Base-by-base conservation (phyloP, 2,888 invertebrate species). In the Coenonympha glycerion region DNA sequence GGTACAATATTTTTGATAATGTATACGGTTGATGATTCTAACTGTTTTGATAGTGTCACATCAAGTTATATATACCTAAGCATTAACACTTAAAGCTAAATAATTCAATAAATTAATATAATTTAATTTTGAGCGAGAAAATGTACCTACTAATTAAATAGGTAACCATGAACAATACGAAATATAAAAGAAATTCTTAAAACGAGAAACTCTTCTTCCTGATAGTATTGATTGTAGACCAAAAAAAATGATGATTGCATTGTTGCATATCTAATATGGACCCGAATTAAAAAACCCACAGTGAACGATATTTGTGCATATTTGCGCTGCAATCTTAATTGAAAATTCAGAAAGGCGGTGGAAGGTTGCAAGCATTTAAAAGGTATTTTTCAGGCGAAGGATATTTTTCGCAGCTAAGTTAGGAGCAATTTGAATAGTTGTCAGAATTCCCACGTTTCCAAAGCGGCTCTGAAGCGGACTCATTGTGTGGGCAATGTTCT, bases 1-100 rank as follows among this genome's bases (percentile, higher is more conserved):
- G 66, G 63, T 65, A 65, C 62, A 64, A 61, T 57, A 52, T 58
- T 71, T 53, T 68, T 70, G 49, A 57, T 59, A 58, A 63, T 53
- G 64, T 60, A 52, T 47, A 53, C 39, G 46, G 51, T 44, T 44
- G 45, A 39, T 9, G 15, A 15, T 1, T 39, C 39, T 24, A 39
- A 39, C 24, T 6, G 13, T 50, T 61, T 59, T 50, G 58, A 49
- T 48, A 15, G 69, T 72, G 69, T 76, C 48, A 68, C 64, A 66
- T 64, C 55, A 66, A 59, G 66, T 69, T 69, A 66, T 70, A 76
- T 82, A 76, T 79, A 71, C 79, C 69, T 76, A 79, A 71, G 78
- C 66, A 73, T 71, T 71, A 79, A 87, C 86, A 87, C 84, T 85
- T 85, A 87, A 86, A 87, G 86, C 87, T 87, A 83, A 76, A 61